Evolutionary conservation across 2,797 vertebrate genomes (phyloP), one percentile per base, ranked within the genome.

Genomic region (Centroberyx gerrardi): DNA sequence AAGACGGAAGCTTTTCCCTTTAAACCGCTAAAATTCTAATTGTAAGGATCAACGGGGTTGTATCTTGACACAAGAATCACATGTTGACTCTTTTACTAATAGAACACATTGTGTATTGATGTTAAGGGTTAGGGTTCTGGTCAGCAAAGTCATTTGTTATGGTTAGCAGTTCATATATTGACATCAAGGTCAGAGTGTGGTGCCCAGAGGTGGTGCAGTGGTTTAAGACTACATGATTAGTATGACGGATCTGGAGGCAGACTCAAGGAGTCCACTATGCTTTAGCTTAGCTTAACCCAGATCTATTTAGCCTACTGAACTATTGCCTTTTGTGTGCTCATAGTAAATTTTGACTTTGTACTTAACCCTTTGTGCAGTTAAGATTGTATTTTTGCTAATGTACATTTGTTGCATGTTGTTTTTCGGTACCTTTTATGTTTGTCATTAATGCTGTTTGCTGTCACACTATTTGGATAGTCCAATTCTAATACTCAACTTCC

Each of bases 121-220:
- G 0, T 8, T 8, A 15, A 31, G n/a, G 61, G 49, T 48, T 1
- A 58, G 48, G 42, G 31, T 36, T 6, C 68, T 76, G 8, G 3
- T 76, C 71, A 54, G 10, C 42, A 18, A 62, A 80, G 68, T 56
- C 52, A 70, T 70, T 76, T 22, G 38, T 81, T 63, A 67, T n/a
- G 40, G 44, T 73, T 55, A 78, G 52, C 67, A 59, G 42, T 55
- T 40, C 56, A 58, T 49, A 44, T 42, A 62, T 74, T 64, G 66
- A 64, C 72, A 63, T 3, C 5, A 9, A n/a, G 72, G 28, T 62
- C 64, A 56, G 60, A 9, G 8, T 49, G 36, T 29, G n/a, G 12
- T 18, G 27, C 12, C 22, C 15, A 38, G 17, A 74, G 42, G 12
- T 14, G 40, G 28, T 38, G n/a, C 2, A 12, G 3, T 51, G 8